Evolutionary conservation across 2,797 vertebrate species (phyloP).

Genomic region (Danio choprae): DNA sequence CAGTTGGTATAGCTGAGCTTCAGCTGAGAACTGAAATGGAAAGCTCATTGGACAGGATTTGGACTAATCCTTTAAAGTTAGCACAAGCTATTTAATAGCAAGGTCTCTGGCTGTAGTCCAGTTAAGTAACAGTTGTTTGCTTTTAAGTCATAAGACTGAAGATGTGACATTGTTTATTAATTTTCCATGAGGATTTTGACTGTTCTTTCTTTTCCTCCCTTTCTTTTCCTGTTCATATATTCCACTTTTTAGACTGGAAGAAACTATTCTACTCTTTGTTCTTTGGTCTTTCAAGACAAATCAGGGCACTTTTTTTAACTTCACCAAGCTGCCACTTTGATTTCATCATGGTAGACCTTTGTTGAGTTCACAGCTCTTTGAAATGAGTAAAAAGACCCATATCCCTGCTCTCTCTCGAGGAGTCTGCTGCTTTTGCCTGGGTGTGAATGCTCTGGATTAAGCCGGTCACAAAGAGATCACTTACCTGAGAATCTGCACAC

Average conservation of each 20-base stretch:
- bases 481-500: constrained; percentile 55
- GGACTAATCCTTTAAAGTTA: constrained; percentile 80
- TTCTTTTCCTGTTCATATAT: constrained; percentile 4
- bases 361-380: constrained; percentile 96
- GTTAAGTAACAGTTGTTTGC: constrained; percentile 2
- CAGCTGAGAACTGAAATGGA: constrained; percentile 77
- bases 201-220: not conserved
- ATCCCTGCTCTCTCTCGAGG: constrained; percentile 82
- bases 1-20: constrained; percentile 82
- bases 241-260: constrained; percentile 65
- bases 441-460: constrained; percentile 72
- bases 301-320: constrained; percentile 75
- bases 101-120: constrained; percentile 63
- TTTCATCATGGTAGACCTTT: constrained; percentile 94
- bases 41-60: constrained; percentile 83
- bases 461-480: constrained; percentile 74
- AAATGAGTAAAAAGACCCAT: constrained; percentile 94
- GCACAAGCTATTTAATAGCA: constrained; percentile 74
- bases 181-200: not conserved
- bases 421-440: constrained; percentile 45
- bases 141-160: constrained; percentile 8
- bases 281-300: constrained; percentile 79
- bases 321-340: constrained; percentile 95
- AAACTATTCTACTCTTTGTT: constrained; percentile 67
- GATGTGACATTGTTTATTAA: not conserved